Base-by-base conservation (phyloP, 1,140 invertebrate genomes). In the Brachionus rubens region DNA sequence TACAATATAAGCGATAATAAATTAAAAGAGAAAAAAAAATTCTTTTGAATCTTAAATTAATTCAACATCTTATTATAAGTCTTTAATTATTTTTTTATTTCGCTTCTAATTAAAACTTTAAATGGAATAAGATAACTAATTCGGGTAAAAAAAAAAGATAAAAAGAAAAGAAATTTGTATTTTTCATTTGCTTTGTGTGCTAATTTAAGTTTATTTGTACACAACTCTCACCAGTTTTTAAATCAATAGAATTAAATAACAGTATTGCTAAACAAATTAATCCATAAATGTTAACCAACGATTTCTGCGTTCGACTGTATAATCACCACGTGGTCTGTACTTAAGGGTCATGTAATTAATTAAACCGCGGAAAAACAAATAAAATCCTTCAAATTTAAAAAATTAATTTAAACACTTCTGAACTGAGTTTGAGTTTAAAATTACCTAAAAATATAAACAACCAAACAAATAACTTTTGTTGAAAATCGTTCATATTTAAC, bases 361-460 rank as follows among this genome's bases (percentile, higher is more conserved):
- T 14, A 72, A 54, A 26, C 68, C 68, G 12, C 68, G 46, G 68
- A 72, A 72, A 54, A 72, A 72, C 16, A 72, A 48, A 50, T 72
- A 72, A 41, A 72, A 72, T 33, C 65, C 65, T 70, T 50, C 12
- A 12, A 19, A n/a, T n/a, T 19, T 3, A 50, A 26, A 50, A 26
- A 50, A 19, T 5, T 36, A 36, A 36, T 36, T 9, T 36, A 36
- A 36, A 36, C 9, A 36, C 33, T 5, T 3, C 16, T n/a, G 19
- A n/a, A 21, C 12, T 16, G 28, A 36, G 3, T 36, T 24, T 54
- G 9, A 47, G 12, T 3, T 67, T 3, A 67, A 67, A 47, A 24
- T 46, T 50, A 72, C 68, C 68, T 48, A 72, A 54, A 72, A 72
- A 72, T 36, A 72, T 72, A 36, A 72, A 72, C 16, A 72, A 36